Evolutionary conservation across 2,113 vertebrate species (phyloP).

Genomic region (Centrocercus urophasianus): DNA sequence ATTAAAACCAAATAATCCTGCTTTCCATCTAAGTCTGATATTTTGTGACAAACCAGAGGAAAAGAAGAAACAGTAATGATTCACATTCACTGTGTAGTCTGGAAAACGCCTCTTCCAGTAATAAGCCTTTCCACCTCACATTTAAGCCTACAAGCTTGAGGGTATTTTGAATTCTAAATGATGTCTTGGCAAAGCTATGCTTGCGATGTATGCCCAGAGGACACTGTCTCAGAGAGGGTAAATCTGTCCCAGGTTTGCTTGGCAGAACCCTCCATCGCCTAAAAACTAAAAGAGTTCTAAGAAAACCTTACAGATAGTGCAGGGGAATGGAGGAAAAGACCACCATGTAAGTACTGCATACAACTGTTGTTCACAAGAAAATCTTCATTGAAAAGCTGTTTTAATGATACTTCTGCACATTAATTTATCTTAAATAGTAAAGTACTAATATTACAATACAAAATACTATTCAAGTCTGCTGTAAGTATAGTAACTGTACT

Average conservation of each 20-base stretch:
- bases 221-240: background rate
- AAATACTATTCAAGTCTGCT: background rate
- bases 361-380: background rate
- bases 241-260: background rate
- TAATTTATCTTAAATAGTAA: background rate
- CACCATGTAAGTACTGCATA: background rate
- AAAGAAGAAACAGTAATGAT: background rate
- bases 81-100: background rate
- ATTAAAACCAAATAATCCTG: background rate
- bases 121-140: background rate
- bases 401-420: background rate
- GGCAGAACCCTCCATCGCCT: background rate
- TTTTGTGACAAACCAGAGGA: background rate
- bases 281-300: background rate
- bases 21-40: background rate
- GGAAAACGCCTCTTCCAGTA: background rate
- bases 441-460: background rate
- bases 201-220: background rate
- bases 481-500: background rate
- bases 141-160: background rate
- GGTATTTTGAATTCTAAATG: background rate
- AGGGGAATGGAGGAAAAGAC: background rate
- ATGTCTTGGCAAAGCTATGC: background rate
- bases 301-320: background rate
- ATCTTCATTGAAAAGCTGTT: background rate